Evolutionary conservation across 2,113 vertebrate genomes (phyloP), one percentile per base, ranked within the genome.

Genomic region (Albula glossodonta): DNA sequence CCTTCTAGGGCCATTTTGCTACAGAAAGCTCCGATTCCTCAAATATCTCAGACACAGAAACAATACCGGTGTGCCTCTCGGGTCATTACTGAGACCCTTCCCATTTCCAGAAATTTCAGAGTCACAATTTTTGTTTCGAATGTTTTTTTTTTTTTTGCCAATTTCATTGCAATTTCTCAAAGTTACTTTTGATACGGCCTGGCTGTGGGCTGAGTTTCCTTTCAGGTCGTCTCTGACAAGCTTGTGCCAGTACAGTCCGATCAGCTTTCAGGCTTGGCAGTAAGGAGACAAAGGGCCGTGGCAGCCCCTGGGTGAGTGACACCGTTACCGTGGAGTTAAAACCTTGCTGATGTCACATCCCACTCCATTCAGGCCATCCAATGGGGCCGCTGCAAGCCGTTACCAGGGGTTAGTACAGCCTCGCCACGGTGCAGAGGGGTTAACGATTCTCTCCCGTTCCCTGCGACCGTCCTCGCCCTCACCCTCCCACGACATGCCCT

Each of bases 1-100:
- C 90, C 91, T 91, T 91, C 60, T 81, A 92, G 83, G 60, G 60
- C 60, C 60, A 66, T 66, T 22, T 66, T 22, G 60, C 60, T 19
- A 66, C 60, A 19, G 60, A 22, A 5, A 19, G 60, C 15, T 66
- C 22, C 4, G 53, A 66, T 15, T 41, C 31, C 31, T 41, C 31
- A 41, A 41, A 41, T 41, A 41, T 41, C 31, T 41, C 31, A 41
- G 31, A 41, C 31, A 41, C 31, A 41, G 31, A 41, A 41, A 41
- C 31, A 41, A 41, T 41, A 41, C 0, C 31, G 31, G 31, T 41
- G 31, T 41, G 31, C 31, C 31, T 41, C 31, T 41, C 31, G 31
- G 31, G 31, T 41, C 31, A 56, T 56, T 6, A 12, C 53, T 12
- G 53, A 56, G 53, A 56, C 53, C 53, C 12, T 56, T 56, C 2